Conservation (phyloP, 2,888 invertebrate genomes). For the Amphimallon solstitiale region DNA sequence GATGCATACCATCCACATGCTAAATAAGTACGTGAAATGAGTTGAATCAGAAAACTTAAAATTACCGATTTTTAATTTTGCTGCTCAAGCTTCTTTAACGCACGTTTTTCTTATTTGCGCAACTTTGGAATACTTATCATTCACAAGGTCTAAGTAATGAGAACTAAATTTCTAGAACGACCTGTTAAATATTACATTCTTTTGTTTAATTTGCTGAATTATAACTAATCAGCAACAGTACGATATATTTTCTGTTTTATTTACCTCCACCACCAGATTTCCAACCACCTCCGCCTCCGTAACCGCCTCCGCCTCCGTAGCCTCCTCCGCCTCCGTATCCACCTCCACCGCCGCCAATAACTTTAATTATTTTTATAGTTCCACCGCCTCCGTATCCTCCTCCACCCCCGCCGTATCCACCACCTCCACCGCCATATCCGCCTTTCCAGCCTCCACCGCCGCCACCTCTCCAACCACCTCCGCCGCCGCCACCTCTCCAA, state of each 20-base stretch:
- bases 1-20: no score
- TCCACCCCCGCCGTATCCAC: constrained; percentile 12
- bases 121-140: no score
- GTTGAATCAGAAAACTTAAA: no score
- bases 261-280: constrained; percentile 9
- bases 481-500: constrained; percentile 15
- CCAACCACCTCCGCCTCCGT: neutral
- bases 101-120: no score
- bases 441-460: neutral
- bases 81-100: no score
- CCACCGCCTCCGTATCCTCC: constrained; percentile 10
- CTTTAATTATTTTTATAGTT: neutral
- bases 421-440: constrained; percentile 5
- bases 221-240: no score
- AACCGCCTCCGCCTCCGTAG: neutral
- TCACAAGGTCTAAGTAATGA: no score
- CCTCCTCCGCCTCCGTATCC: neutral
- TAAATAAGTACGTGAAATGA: no score
- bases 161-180: no score
- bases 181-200: no score
- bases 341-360: constrained; percentile 3
- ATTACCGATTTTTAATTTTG: no score
- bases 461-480: constrained; percentile 20
- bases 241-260: neutral
- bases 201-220: no score